These are phyloP conservation scores for Pseudopodoces humilis DNA, from an alignment of 2,113 vertebrate species.

Conservation along the genomic window DNA sequence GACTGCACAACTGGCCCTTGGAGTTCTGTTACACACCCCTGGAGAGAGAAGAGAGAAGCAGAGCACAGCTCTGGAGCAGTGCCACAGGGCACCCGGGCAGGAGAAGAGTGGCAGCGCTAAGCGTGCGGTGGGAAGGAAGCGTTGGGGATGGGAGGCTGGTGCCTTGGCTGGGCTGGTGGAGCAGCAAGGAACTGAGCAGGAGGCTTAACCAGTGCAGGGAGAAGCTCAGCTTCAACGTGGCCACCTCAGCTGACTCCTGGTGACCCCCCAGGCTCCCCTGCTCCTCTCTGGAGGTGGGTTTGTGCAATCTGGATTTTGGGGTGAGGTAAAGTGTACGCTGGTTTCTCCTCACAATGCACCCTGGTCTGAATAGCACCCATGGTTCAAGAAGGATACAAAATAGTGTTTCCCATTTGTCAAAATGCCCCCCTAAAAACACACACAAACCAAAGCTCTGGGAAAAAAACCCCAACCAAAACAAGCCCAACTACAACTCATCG, in stretches of 20 bases:
- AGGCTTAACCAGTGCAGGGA: neutral
- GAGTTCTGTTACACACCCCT: neutral
- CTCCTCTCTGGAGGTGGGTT: constrained; percentile 24
- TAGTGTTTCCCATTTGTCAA: constrained; percentile 52
- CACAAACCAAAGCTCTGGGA: constrained; percentile 22
- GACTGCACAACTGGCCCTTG: neutral
- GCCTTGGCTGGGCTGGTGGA: neutral
- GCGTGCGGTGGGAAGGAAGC: neutral
- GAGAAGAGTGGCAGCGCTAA: neutral
- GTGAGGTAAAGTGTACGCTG: constrained; percentile 55
- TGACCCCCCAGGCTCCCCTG: constrained; percentile 5
- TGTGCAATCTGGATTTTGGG: constrained; percentile 46
- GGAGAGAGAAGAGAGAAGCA: neutral
- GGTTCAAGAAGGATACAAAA: constrained; percentile 56
- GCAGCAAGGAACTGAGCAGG: neutral
- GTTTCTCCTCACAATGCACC: constrained; percentile 43
- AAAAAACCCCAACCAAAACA: neutral
- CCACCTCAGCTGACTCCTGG: neutral
- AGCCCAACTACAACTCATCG: constrained; percentile 85
- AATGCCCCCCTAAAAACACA: constrained; percentile 7
- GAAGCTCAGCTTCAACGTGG: neutral
- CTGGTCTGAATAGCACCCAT: constrained; percentile 66
- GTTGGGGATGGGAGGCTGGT: neutral
- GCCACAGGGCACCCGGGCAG: accelerated
- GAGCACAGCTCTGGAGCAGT: neutral